Base-by-base conservation (phyloP, 2,797 vertebrate genomes). In the Margarornis squamiger region DNA sequence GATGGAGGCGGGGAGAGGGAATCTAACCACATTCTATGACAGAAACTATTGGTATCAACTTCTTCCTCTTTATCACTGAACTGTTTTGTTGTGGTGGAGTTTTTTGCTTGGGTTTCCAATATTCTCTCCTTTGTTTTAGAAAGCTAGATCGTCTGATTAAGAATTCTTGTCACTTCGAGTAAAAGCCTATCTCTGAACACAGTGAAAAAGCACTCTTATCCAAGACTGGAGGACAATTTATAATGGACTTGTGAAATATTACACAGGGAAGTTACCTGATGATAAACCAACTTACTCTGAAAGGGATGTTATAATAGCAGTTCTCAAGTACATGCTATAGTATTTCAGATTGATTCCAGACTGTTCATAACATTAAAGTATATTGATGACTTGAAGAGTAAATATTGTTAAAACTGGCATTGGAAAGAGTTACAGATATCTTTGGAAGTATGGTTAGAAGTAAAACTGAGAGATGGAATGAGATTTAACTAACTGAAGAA, bases 361-460 rank as follows among this genome's bases (percentile, higher is more conserved):
- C 27, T 52, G 16, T 23, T 78, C 55, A 71, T 59, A 92, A 45
- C 6, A 4, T 68, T 68, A 63, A 2, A 59, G 27, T 4, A 29
- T 26, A 76, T 0, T 8, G 13, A 30, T 32, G 32, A 55, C 41
- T 27, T 11, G 18, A 52, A 45, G 41, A 67, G 8, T 23, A 79
- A 79, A 9, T 7, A 59, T 2, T 0, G 0, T 41, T 87, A 67
- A 41, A 27, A 51, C 0, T 23, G 32, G 19, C 51, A 52, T 2
- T n/a, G 19, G 24, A 74, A 81, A 57, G 1, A 43, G 14, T 39
- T 65, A 10, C 26, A 80, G 41, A 8, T 48, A 65, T 34, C 34
- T 68, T n/a, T 34, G n/a, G 21, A 72, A 92, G 43, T 22, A 63
- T 14, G 48, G 62, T 10, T 23, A 49, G 54, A 86, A 79, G 27